Evolutionary conservation across 2,113 vertebrate species (phyloP), one percentile per base, ranked within the genome.

Genomic region (Pluvialis apricaria): DNA sequence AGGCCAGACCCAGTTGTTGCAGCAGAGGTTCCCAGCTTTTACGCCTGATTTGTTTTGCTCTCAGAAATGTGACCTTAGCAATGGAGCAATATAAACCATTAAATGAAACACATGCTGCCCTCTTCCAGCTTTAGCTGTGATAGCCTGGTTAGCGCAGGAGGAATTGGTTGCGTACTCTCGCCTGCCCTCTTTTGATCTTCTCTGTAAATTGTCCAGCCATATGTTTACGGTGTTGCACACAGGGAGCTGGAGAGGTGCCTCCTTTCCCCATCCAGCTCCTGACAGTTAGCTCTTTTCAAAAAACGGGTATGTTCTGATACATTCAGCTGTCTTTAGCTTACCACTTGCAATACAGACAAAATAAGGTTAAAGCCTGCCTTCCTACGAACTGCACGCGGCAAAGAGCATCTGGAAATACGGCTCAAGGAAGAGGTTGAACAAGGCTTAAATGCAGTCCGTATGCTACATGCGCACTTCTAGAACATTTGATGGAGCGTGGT

Each of bases 141-240:
- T 36, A 79, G 88, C 40, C 0, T 15, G 0, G 1, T 34, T 44
- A 93, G 83, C 2, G 0, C 65, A 28, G 32, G 69, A 89, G 61
- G 69, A 55, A 29, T 13, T 40, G 73, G 34, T 49, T 71, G 17
- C 13, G 42, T 10, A 38, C 69, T 55, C 90, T 95, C 4, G 28
- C 60, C 86, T 95, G 95, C 88, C 94, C 72, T 88, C 85, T 92
- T 83, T 73, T 86, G 96, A 88, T 92, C 58, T 94, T 36, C 36
- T 26, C 62, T 58, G 11, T 82, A 57, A 77, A 80, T 45, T 70
- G 28, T 70, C 70, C 4, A 1, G 25, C 26, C 42, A 54, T 16
- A 5, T 3, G 31, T 52, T 71, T 36, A 6, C 2, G 52, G 44
- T 24, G 52, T 26, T 65, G 12, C 6, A 0, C 3, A 31, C 64